Conservation (phyloP, 1,140 invertebrate species). For the Dysdera silvatica region DNA sequence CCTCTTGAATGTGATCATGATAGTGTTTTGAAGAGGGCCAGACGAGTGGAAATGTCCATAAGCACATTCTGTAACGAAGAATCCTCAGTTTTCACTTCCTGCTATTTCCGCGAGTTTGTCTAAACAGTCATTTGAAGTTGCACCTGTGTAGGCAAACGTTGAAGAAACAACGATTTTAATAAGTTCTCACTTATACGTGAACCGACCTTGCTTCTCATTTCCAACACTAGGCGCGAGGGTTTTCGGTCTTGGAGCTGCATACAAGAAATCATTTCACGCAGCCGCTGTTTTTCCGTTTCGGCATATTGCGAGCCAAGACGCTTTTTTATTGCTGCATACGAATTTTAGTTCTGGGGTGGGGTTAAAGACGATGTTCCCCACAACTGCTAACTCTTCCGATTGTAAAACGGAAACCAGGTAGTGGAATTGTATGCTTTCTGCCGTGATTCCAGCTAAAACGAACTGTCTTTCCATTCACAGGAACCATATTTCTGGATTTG, state of each 20-base stretch:
- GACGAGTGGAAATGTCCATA: background rate
- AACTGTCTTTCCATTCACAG: constrained; percentile 37
- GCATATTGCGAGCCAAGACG: background rate
- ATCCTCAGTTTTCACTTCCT: too few relatives aligned
- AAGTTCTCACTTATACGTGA: background rate
- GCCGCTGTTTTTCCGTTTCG: background rate
- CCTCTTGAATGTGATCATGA: background rate
- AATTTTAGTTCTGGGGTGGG: background rate
- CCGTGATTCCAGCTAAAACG: constrained; percentile 3
- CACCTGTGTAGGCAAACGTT: background rate
- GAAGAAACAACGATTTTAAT: constrained; percentile 2
- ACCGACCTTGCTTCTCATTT: background rate
- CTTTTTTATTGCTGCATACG: background rate
- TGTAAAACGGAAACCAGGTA: too few relatives aligned
- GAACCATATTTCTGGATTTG: constrained; percentile 35
- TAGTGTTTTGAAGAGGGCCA: background rate
- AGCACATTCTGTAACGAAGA: background rate
- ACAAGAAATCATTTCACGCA: background rate
- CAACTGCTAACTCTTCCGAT: constrained; percentile 9
- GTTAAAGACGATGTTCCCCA: background rate
- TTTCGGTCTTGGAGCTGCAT: background rate
- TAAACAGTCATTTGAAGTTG: constrained; percentile 8
- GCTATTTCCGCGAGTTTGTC: constrained; percentile 9
- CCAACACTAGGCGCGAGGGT: background rate
- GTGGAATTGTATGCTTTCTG: too few relatives aligned